Evolutionary conservation across 2,888 invertebrate genomes (phyloP).

Genomic region (Hydroisotoma schaefferi): DNA sequence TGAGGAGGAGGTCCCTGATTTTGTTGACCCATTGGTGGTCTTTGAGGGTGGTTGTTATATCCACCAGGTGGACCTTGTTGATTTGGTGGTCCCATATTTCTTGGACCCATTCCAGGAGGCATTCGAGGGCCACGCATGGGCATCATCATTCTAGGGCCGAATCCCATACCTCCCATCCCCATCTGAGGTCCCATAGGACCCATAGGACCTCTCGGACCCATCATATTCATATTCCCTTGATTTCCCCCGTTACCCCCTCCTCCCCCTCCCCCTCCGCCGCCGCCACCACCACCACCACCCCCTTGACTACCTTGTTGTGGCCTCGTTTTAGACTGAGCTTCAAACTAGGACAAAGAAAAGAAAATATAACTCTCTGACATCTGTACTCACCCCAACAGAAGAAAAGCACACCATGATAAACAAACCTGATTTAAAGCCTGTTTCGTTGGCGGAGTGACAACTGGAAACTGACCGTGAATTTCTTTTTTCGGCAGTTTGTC

Average conservation of each 20-base stretch:
- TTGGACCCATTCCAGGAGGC: conserved; percentile 54
- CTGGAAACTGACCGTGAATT: conserved; percentile 90
- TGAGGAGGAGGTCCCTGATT: conserved; percentile 52
- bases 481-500: conserved; percentile 93
- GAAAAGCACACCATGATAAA: not conserved
- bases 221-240: conserved; percentile 40
- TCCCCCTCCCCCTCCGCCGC: conserved; percentile 18
- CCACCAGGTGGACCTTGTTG: conserved; percentile 55
- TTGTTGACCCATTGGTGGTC: conserved; percentile 56
- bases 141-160: conserved; percentile 42
- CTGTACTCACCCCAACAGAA: too few species aligned
- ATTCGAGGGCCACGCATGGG: conserved; percentile 50
- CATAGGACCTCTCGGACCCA: conserved; percentile 44
- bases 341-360: conserved; percentile 63
- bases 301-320: conserved; percentile 69
- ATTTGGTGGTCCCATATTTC: conserved; percentile 58
- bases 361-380: conserved; percentile 3
- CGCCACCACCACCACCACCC: conserved; percentile 14
- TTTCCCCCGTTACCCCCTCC: conserved; percentile 12
- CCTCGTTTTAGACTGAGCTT: conserved; percentile 86
- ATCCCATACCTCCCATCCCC: conserved; percentile 39
- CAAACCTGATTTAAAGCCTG: conserved; percentile 66
- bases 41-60: conserved; percentile 58
- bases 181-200: conserved; percentile 16
- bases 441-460: conserved; percentile 92